A percentile compares a stretch with the other conserved stretches of the same genome.
Conservation (phyloP, 2,888 invertebrate species). For the Hyposoter dolosus region DNA sequence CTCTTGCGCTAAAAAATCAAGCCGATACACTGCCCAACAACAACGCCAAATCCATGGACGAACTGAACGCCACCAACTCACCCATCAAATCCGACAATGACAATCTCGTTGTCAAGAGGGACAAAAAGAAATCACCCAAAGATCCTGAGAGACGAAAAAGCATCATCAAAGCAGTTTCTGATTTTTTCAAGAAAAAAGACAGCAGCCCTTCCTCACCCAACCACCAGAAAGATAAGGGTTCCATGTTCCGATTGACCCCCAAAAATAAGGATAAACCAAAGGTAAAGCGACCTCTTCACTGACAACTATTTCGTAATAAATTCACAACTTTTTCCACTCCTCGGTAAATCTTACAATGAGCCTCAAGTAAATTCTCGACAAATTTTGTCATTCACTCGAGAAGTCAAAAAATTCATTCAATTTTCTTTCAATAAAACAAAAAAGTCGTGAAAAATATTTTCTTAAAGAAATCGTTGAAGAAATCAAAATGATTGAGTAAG, state of each 20-base stretch:
- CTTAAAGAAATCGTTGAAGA: too few relatives aligned
- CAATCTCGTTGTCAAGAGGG: conserved; percentile 79
- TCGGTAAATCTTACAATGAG: neutral
- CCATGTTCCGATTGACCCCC: conserved; percentile 87
- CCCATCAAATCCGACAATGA: conserved; percentile 58
- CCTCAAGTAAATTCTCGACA: too few relatives aligned
- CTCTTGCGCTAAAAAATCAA: conserved; percentile 75
- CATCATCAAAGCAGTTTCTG: conserved; percentile 93
- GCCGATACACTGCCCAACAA: conserved; percentile 72
- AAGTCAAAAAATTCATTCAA: too few relatives aligned
- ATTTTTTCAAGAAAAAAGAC: conserved; percentile 92
- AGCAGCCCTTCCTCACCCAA: conserved; percentile 83
- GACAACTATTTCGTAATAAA: neutral
- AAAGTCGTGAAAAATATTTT: too few relatives aligned
- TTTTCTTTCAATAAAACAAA: too few relatives aligned
- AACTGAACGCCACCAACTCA: conserved; percentile 74
- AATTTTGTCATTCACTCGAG: too few relatives aligned
- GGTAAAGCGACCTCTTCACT: conserved; percentile 82
- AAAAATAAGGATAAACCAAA: conserved; percentile 88
- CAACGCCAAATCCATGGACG: conserved; percentile 82
- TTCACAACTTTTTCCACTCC: neutral
- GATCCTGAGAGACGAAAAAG: conserved; percentile 92
- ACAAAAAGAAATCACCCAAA: conserved; percentile 86
- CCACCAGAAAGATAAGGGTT: conserved; percentile 85
- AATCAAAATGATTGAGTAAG: neutral